phyloP scores from a whole-genome alignment of 2,113 vertebrate genomes.

The Dromaius novaehollandiae region DNA sequence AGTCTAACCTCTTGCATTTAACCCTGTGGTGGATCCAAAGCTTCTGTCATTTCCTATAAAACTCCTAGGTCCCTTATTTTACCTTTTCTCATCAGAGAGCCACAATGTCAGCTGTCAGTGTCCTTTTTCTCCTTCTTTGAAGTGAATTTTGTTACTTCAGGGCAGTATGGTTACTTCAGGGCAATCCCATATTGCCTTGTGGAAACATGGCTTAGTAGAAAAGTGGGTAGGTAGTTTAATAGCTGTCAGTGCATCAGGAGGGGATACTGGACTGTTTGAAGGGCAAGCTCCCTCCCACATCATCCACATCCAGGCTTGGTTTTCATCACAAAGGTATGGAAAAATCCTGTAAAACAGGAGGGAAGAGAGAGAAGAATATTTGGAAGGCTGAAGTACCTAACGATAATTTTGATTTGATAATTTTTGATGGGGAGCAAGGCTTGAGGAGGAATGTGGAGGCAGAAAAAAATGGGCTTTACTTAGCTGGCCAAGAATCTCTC shows the following conservation, averaged over 20 bases:
- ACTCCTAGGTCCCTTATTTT: background rate
- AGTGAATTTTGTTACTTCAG: slow-evolving; percentile 19
- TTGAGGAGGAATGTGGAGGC: background rate
- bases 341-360: slow-evolving; percentile 23
- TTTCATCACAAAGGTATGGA: slow-evolving; percentile 32
- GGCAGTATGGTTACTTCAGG: slow-evolving; percentile 39
- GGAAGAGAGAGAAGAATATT: background rate
- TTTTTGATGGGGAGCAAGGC: background rate
- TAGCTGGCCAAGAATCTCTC: background rate
- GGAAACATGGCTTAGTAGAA: slow-evolving; percentile 8
- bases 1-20: background rate
- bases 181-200: background rate
- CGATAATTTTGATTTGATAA: background rate
- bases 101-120: background rate
- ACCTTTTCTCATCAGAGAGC: background rate
- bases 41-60: background rate
- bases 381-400: background rate
- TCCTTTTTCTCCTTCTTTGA: slow-evolving; percentile 22
- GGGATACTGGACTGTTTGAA: background rate
- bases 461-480: background rate
- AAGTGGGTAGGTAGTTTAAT: slow-evolving; percentile 3
- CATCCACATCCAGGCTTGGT: slow-evolving; percentile 26
- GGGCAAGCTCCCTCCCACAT: background rate
- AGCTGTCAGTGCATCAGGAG: background rate
- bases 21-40: background rate